Conservation (phyloP, 1,140 invertebrate genomes). For the Trissolcus basalis region DNA sequence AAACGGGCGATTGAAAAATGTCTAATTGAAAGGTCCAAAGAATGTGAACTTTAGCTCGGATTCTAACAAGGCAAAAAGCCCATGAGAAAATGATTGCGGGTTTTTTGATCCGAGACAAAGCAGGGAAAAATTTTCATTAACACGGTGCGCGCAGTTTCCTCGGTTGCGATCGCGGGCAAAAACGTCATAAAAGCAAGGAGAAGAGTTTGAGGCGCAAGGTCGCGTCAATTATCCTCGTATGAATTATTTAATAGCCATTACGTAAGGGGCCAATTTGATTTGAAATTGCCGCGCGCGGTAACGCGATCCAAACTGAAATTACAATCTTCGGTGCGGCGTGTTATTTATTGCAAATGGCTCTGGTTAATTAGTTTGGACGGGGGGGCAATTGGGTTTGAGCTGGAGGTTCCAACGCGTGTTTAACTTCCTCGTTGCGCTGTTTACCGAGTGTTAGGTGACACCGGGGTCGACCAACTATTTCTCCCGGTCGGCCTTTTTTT, state of each 20-base stretch:
- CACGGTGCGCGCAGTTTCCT: no score
- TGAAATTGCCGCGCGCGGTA: constrained; percentile 48
- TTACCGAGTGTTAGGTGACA: constrained; percentile 48
- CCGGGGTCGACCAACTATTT: constrained; percentile 48
- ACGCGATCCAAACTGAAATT: constrained; percentile 52
- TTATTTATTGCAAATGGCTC: constrained; percentile 55
- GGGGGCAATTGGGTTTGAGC: constrained; percentile 26
- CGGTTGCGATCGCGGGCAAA: no score
- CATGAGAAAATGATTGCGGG: no score
- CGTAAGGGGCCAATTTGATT: constrained; percentile 52
- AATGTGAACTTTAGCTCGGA: no score
- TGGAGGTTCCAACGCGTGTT: constrained; percentile 27
- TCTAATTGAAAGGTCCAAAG: no score
- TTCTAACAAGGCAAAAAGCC: no score
- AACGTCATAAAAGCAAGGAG: background rate
- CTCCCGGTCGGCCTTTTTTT: constrained; percentile 7
- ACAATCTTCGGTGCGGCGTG: constrained; percentile 44
- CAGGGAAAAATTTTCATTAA: no score
- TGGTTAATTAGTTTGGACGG: constrained; percentile 53
- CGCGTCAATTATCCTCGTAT: constrained; percentile 54
- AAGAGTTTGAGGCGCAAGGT: constrained; percentile 45
- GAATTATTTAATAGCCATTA: constrained; percentile 57
- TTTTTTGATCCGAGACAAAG: no score
- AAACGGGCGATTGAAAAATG: no score
- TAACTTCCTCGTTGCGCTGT: constrained; percentile 45